These are phyloP conservation scores for Chascanopsetta lugubris DNA, from an alignment of 2,113 vertebrate species.

Conservation along the genomic window DNA sequence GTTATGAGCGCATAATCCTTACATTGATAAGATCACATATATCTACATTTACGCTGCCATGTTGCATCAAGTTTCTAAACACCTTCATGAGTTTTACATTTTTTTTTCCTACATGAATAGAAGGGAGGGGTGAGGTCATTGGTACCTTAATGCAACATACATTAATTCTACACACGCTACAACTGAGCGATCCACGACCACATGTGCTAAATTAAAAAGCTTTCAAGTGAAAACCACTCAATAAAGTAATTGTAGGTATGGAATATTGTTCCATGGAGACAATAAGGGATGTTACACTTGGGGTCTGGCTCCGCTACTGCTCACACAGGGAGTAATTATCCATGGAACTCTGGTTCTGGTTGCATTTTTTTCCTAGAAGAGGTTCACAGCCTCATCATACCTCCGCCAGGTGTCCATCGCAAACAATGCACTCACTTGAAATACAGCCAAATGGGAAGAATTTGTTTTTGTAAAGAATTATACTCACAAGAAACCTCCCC, in stretches of 20 bases:
- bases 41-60: too few species aligned
- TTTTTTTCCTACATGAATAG: too few species aligned
- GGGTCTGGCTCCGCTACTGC: conserved; percentile 5
- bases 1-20: too few species aligned
- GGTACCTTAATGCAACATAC: too few species aligned
- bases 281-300: background rate
- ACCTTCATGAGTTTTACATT: too few species aligned
- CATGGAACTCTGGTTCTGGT: conserved; percentile 47
- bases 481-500: background rate
- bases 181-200: background rate
- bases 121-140: too few species aligned
- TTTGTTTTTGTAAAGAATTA: conserved; percentile 16
- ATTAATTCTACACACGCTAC: too few species aligned
- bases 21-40: too few species aligned
- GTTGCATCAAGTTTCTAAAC: too few species aligned
- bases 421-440: conserved; percentile 30
- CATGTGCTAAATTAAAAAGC: background rate
- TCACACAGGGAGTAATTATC: conserved; percentile 67
- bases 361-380: conserved; percentile 52
- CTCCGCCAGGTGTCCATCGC: conserved; percentile 53
- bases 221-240: conserved; percentile 1
- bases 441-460: conserved; percentile 34
- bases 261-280: conserved; percentile 20
- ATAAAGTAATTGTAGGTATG: conserved; percentile 6
- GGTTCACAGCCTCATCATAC: conserved; percentile 46